Base-by-base conservation (phyloP, 2,888 invertebrate species). In the Bellardia bayeri region DNA sequence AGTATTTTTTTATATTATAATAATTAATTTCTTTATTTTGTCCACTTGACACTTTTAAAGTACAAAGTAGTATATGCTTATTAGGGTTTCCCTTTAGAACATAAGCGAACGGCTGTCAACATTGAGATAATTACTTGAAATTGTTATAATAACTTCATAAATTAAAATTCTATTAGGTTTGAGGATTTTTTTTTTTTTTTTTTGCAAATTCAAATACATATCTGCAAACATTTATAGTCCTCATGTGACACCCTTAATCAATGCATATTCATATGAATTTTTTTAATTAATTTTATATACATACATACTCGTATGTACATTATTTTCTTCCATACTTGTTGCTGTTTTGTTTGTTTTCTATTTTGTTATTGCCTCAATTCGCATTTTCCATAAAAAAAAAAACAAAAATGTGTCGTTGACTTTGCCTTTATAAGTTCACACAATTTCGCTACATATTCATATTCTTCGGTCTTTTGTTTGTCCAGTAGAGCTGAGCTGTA, bases 381-480 rank as follows among this genome's bases (percentile, higher is more conserved):
- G 58, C 13, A 30, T 23, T 13, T 58, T 30, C 37, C 13, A 40
- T 37, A 33, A 8, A 2, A 11, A 2, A 11, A 11, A 56, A 7
- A 58, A 16, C 37, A 63, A 63, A 63, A 63, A 4, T 63, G n/a
- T 40, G 37, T 63, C 63, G 63, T 63, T 63, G 63, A 63, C 63
- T 63, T 63, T 63, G 37, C 2, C 14, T 63, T 63, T 63, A n/a
- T 37, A 40, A 63, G 37, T 63, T 63, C 63, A 63, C 16, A 23
- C 8, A 63, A 63, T 40, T 63, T 37, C n/a, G 9, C 14, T 63
- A 7, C 37, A 8, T 37, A 14, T 14, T 33, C 14, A 16, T n/a
- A 5, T n/a, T 40, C 8, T 40, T 37, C 16, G 9, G 23, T 7
- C 23, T 56, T 23, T 23, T 56, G 8, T 23, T 58, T 7, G 13